Base-by-base conservation (phyloP, 1,140 invertebrate genomes). In the Rhagoletis zephyria region DNA sequence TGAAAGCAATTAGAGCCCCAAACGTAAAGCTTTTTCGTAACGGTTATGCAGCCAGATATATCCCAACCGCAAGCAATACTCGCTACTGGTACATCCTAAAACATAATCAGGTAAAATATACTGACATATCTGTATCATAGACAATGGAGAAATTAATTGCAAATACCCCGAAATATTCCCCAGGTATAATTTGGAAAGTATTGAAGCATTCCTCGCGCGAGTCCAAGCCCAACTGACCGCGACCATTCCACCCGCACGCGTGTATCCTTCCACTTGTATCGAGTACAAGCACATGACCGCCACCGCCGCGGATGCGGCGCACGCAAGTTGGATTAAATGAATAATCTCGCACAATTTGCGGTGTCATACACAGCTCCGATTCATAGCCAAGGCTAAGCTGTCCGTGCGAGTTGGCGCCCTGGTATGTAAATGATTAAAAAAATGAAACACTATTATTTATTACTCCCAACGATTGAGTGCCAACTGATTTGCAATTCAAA, bases 321-420 rank as follows among this genome's bases (percentile, higher is more conserved):
- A 96, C 94, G 63, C 94, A 90, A 67, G 93, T 90, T 16, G 94
- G 89, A 70, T 91, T 89, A 60, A 95, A 91, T 12, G 93, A 91
- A 88, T 95, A 92, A 90, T 94, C 93, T 30, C 91, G 88, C 77
- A 95, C 91, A 91, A 94, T 92, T 88, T 93, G 93, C 14, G 96
- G 95, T 88, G 93, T 93, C 77, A 95, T 90, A 87, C 95, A 94
- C 93, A 96, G 94, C 91, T 97, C 97, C 88, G 94, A 95, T 89
- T 94, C 93, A 87, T 93, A 93, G 87, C 95, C 96, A 90, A 96
- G 94, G 87, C 96, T 96, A 56, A 97, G 93, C 93, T 97, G 97
- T 67, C 97, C 96, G 93, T 97, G 96, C 89, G 96, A 97, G 93
- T 98, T 98, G 87, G 97, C 96, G 90, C 97, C 97, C 97, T 97